Percentiles rank a stretch among this genome's conserved stretches.
These are phyloP conservation scores for Neodiprion pinetum DNA, from an alignment of 1,140 invertebrate genomes.

Conservation along the genomic window DNA sequence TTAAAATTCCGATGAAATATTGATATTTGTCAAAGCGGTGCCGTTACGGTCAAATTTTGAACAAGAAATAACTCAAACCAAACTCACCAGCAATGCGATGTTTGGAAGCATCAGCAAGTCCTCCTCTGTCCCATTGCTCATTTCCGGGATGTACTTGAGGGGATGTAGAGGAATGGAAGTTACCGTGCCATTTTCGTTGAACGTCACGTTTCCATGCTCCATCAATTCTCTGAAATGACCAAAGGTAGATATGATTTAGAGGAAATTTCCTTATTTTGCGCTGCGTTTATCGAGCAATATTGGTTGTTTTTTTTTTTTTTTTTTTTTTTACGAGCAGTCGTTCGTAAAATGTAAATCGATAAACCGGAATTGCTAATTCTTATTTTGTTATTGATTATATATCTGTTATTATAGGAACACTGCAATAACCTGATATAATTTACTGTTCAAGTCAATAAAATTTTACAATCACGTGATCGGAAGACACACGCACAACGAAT, in stretches of 20 bases:
- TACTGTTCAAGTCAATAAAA: too few species aligned
- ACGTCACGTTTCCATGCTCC: constrained; percentile 72
- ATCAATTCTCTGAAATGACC: constrained; percentile 69
- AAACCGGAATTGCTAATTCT: too few species aligned
- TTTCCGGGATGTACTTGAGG: constrained; percentile 72
- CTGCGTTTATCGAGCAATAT: too few species aligned
- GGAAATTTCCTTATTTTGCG: too few species aligned
- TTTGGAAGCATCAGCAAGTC: constrained; percentile 84
- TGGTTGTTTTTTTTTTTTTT: too few species aligned
- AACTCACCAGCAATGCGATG: constrained; percentile 86
- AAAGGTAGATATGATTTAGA: constrained; percentile 24
- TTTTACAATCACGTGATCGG: too few species aligned
- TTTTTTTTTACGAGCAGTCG: too few species aligned
- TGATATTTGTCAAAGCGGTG: not conserved
- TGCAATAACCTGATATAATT: too few species aligned
- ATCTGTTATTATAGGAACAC: too few species aligned
- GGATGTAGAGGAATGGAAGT: constrained; percentile 74
- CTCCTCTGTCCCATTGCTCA: constrained; percentile 74
- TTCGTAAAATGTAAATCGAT: not conserved
- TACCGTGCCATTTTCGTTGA: constrained; percentile 79
- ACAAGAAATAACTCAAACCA: not conserved
- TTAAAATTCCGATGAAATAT: too few species aligned
- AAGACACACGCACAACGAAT: too few species aligned
- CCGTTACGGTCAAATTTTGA: constrained; percentile 2
- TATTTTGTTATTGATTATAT: too few species aligned